Evolutionary conservation across 2,113 vertebrate genomes (phyloP), one percentile per base, ranked within the genome.

Genomic region (Bombycilla garrulus): DNA sequence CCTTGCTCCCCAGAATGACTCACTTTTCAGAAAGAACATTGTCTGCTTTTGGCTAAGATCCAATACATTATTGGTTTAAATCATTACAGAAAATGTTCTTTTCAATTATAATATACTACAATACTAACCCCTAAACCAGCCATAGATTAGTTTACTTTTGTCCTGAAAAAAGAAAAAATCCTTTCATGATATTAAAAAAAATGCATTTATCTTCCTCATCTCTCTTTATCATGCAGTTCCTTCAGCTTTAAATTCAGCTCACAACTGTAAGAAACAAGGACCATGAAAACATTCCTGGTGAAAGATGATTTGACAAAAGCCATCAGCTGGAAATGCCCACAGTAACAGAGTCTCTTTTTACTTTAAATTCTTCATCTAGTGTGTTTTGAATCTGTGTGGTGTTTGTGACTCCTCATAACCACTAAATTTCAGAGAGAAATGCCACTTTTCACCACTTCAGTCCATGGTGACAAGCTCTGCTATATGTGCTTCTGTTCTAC

Each of bases 21-120:
- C 65, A 89, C 45, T 84, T 88, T 67, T 67, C 72, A 71, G 16
- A 88, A 88, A 74, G 86, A 81, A 84, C 72, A 90, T 7, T 93
- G 72, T 47, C 92, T 91, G n/a, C 91, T 92, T 93, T 90, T 77
- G 71, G 74, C 74, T 78, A 83, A 93, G 53, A 90, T 76, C 48
- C 81, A 87, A 85, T 22, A 81, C 10, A 72, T 78, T 81, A 95
- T 50, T 73, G 69, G 53, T 69, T 95, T 60, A 85, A 87, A 67
- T 72, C 57, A 82, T 48, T 85, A 44, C 78, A 93, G 57, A 94
- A 91, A 88, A 70, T 18, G 24, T 78, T 91, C 80, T 70, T 95
- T 72, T 21, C 45, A 88, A 31, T 38, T 62, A 73, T 35, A 81
- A 61, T 50, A 44, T 50, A 70, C 50, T 73, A 76, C 54, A 86